Base-by-base conservation (phyloP, 1,140 invertebrate genomes). In the Choristoneura fumiferana region DNA sequence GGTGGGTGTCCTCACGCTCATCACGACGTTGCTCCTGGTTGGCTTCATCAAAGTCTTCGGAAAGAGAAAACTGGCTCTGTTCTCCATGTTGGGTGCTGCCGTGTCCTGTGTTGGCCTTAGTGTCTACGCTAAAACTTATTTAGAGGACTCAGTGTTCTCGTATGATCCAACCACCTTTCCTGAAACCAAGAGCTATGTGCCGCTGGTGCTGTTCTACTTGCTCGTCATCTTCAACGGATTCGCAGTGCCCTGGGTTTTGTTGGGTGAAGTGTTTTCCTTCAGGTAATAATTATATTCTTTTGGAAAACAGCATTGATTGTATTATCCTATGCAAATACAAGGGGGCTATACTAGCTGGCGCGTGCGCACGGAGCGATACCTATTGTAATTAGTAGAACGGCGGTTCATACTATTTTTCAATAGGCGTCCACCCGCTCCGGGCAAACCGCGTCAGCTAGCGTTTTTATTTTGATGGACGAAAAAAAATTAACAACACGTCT, bases 31-130 rank as follows among this genome's bases (percentile, higher is more conserved):
- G 0, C 8, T 85, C 0, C 63, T 79, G 4, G 71, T 90, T 22
- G 63, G 90, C 6, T 77, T 92, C 13, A 92, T 93, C 57, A 92
- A 93, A 69, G 73, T 91, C 67, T 64, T 87, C 17, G 87, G 90
- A 5, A 87, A 87, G 60, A 63, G 84, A 0, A 87, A 84, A 49
- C 35, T 86, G 5, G 76, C 69, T 0, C 66, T 86, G 10, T 55
- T 71, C 0, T 65, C 81, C 0, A 64, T 84, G 61, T 43, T 86
- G 0, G 68, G 71, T 3, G 67, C 71, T 2, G 80, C 73, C 0
- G 1, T 84, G 5, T 65, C 58, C 37, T 76, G 70, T 38, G 59
- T 71, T 4, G 66, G 62, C 0, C 65, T 87, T 17, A 79, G 80
- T 54, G 52, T 73, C 10, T 86, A 84, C 52, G 82, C 80, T 0